These are phyloP conservation scores for Lingula anatina DNA, from an alignment of 2,888 invertebrate genomes.

Conservation along the genomic window DNA sequence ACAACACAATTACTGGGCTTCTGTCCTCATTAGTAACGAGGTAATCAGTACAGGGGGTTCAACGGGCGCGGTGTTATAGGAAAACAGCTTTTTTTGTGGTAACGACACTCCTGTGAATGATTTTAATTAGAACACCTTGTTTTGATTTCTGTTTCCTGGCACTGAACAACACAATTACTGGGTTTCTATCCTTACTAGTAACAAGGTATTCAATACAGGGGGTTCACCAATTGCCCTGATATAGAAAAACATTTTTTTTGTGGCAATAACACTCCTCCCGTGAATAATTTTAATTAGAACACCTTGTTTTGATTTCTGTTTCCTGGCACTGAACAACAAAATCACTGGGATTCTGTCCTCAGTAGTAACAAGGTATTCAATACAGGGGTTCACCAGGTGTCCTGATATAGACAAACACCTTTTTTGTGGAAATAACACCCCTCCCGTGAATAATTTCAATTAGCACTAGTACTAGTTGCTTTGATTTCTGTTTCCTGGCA, in stretches of 20 bases:
- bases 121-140: constrained; percentile 58
- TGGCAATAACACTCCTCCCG: no score
- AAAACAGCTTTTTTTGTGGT: constrained; percentile 81
- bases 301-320: no score
- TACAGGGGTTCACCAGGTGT: no score
- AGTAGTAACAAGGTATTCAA: constrained; percentile 71
- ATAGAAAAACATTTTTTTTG: no score
- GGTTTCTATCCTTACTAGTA: constrained; percentile 62
- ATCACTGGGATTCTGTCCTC: constrained; percentile 59
- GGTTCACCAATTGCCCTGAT: no score
- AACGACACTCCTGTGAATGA: constrained; percentile 66
- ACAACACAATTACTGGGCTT: constrained; percentile 60
- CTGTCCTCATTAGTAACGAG: constrained; percentile 69
- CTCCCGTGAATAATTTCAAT: no score
- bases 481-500: no score
- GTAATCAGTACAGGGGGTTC: constrained; percentile 45
- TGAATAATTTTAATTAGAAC: no score
- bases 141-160: constrained; percentile 62
- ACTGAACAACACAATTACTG: constrained; percentile 62
- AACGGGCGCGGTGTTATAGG: constrained; percentile 77
- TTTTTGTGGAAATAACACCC: no score
- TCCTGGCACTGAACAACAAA: constrained; percentile 62
- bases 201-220: constrained; percentile 61
- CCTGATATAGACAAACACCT: no score
- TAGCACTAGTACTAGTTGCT: no score